Percentiles rank a stretch among this genome's conserved stretches.
phyloP scores from a whole-genome alignment of 2,113 vertebrate genomes.

The Pogona vitticeps region DNA sequence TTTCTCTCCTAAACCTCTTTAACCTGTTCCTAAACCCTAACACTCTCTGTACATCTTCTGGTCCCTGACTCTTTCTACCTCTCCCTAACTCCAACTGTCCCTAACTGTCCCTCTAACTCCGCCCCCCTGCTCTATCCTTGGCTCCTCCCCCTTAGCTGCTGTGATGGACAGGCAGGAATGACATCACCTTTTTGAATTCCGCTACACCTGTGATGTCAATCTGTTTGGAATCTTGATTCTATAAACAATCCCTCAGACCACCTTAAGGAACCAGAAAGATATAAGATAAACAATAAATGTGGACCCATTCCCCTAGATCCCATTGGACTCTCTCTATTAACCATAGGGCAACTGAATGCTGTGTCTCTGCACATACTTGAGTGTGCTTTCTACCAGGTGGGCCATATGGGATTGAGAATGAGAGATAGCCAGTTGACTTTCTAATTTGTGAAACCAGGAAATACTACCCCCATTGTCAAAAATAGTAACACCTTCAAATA shows the following conservation, averaged over 20 bases:
- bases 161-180: too few relatives aligned
- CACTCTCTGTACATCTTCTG: too few relatives aligned
- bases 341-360: background rate
- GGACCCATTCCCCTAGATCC: background rate
- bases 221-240: background rate
- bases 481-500: background rate
- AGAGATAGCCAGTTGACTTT: background rate
- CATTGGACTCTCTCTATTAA: background rate
- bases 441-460: background rate
- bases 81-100: too few relatives aligned
- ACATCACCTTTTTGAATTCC: too few relatives aligned
- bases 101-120: too few relatives aligned
- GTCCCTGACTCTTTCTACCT: too few relatives aligned
- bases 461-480: background rate
- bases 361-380: background rate
- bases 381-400: background rate
- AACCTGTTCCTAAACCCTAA: too few relatives aligned
- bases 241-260: background rate
- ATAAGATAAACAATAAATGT: background rate
- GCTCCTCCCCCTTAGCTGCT: too few relatives aligned
- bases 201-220: background rate
- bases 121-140: too few relatives aligned
- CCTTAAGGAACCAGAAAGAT: background rate
- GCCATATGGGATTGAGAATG: background rate
- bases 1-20: too few relatives aligned